Base-by-base conservation (phyloP, 2,113 vertebrate genomes). In the Neodon shergylaensis region DNA sequence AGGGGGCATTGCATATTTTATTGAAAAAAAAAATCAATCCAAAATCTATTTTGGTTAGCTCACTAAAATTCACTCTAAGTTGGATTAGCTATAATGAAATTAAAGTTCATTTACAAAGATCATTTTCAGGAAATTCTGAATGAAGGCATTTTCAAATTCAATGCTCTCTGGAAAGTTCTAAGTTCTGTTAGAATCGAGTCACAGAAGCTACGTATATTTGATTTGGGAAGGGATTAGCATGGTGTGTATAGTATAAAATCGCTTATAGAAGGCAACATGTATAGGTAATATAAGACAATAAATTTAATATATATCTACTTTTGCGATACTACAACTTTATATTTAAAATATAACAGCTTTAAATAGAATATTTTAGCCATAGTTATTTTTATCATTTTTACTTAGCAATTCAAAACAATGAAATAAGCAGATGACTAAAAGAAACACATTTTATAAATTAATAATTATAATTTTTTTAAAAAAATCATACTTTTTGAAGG, bases 1-100 rank as follows among this genome's bases (percentile, higher is more conserved):
- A 96, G 95, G 92, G 93, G n/a, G 63, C 73, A 96, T 83, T 97
- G 84, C 92, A 97, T 97, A 96, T 93, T 93, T 94, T 94, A 92
- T 79, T 78, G 74, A 26, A 94, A 92, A 78, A 78, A 84, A 94
- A 96, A 95, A 95, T 95, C 93, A 92, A 97, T 96, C 54, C 68
- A 72, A 92, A 89, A 95, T 97, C 95, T 96, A 96, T 97, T 97
- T 96, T 90, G 84, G 90, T 65, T 91, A 91, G 77, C 73, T 88
- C 94, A 96, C 95, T 97, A 97, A 96, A 92, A 94, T 92, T 96
- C 66, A 96, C 42, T 93, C 61, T 95, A 90, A 94, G 82, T 95
- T 91, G 73, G 77, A 73, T 94, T 94, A n/a, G n/a, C 81, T 88
- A 94, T 83, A 96, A 94, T 92, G 74, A 96, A 97, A 96, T 94